phyloP scores from a whole-genome alignment of 2,888 invertebrate genomes.

The Acronicta aceris region DNA sequence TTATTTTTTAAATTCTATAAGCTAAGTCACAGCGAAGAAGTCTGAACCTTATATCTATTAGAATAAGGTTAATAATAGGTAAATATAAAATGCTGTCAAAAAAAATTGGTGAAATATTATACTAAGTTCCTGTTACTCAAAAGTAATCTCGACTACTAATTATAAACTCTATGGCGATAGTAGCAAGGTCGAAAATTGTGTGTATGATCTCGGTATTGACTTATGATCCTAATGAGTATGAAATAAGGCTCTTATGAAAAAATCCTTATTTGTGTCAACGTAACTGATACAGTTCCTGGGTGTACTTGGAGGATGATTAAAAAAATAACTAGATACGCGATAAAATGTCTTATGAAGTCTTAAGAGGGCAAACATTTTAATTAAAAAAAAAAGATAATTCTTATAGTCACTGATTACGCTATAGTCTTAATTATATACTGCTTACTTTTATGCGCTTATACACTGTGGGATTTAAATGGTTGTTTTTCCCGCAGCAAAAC shows the following conservation, averaged over 20 bases:
- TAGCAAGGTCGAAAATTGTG: conserved; percentile 1
- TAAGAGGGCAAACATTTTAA: too few relatives aligned
- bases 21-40: conserved; percentile 28
- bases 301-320: conserved; percentile 6
- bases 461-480: too few relatives aligned
- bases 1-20: conserved; percentile 13
- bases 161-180: neutral
- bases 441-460: conserved; percentile 6
- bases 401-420: conserved; percentile 4
- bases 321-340: neutral
- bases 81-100: conserved; percentile 5
- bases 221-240: conserved; percentile 33
- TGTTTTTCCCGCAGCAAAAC: too few relatives aligned
- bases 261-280: conserved; percentile 17
- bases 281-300: conserved; percentile 33
- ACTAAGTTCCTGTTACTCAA: conserved; percentile 4
- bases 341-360: neutral
- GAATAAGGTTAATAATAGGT: conserved; percentile 23
- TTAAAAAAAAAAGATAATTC: too few relatives aligned
- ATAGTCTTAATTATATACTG: conserved; percentile 8
- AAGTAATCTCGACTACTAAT: conserved; percentile 1
- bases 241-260: conserved; percentile 16
- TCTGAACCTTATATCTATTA: conserved; percentile 34
- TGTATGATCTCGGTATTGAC: conserved; percentile 38
- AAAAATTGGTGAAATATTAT: conserved; percentile 17